phyloP scores from a whole-genome alignment of 2,888 invertebrate species.

The Trichacis sp. region DNA sequence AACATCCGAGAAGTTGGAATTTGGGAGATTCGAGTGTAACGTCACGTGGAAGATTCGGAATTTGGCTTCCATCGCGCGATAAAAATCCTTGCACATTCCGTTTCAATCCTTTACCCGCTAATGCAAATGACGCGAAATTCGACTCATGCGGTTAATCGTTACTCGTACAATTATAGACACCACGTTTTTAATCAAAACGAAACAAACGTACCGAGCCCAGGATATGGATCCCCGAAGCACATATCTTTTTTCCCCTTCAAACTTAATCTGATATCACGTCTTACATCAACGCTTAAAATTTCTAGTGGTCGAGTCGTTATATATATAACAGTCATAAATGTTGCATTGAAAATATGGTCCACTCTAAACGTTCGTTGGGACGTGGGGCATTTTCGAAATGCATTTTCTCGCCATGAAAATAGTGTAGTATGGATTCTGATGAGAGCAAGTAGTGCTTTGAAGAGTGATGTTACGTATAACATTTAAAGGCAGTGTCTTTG shows the following conservation, averaged over 20 bases:
- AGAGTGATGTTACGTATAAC: too few relatives aligned
- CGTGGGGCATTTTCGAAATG: too few relatives aligned
- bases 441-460: too few relatives aligned
- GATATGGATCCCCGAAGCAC: background rate
- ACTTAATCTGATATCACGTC: conserved; percentile 6
- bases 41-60: conserved; percentile 26
- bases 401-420: too few relatives aligned
- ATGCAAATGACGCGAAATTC: conserved; percentile 20
- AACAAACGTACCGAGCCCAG: background rate
- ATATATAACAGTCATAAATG: conserved; percentile 9
- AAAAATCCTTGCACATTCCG: background rate
- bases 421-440: too few relatives aligned
- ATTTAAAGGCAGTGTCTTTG: too few relatives aligned
- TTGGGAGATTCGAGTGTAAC: too few relatives aligned
- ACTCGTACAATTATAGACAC: conserved; percentile 5
- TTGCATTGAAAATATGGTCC: conserved; percentile 12
- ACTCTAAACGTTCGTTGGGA: conserved; percentile 20
- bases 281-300: conserved; percentile 9
- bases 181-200: background rate
- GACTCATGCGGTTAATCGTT: conserved; percentile 7
- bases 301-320: conserved; percentile 9
- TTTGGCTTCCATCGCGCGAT: conserved; percentile 9
- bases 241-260: background rate
- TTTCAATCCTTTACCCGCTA: conserved; percentile 11
- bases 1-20: too few relatives aligned